Base-by-base conservation (phyloP, 2,797 vertebrate genomes). In the Lagocephalus sceleratus region DNA sequence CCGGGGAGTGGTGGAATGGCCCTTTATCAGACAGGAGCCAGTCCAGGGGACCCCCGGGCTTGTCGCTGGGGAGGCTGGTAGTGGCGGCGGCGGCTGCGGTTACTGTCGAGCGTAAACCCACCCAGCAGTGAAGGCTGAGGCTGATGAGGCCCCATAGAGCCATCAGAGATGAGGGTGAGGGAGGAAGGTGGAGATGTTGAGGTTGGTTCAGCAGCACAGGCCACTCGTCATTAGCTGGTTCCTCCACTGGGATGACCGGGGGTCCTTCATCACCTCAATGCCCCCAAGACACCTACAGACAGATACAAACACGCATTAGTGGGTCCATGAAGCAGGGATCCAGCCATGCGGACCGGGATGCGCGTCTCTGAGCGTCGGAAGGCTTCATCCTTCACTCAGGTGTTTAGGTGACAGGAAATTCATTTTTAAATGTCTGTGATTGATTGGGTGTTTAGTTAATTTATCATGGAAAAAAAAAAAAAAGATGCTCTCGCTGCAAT, bases 11-110 rank as follows among this genome's bases (percentile, higher is more conserved):
- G 82, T 98, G 96, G 87, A 98, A 98, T 58, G 96, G 96, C 85
- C 96, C 96, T 89, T 98, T 98, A 85, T 98, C 96, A 62, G 95
- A 98, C 72, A 98, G 93, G 82, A 98, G 95, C 96, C 96, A 98
- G 91, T 97, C 95, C 84, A 97, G 93, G 73, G 95, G 94, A 75
- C 94, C 95, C 87, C 94, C 93, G 47, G 93, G 91, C 86, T 92
- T 93, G 87, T 95, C 94, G 85, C 95, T 93, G 43, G 93, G 92
- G 75, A 92, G 88, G 86, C 93, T 87, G 88, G 90, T 85, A 71
- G 90, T 89, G 0, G 91, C 87, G 78, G 90, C 89, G 0, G 91
- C 88, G 77, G 92, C 89, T 51, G 75, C 72, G 15, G 69, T 60
- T 15, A 66, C 73, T 11, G 56, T 46, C 2, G 71, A 74, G 42